Conservation (phyloP, 2,888 invertebrate species). For the Drosophila austrosaltans region DNA sequence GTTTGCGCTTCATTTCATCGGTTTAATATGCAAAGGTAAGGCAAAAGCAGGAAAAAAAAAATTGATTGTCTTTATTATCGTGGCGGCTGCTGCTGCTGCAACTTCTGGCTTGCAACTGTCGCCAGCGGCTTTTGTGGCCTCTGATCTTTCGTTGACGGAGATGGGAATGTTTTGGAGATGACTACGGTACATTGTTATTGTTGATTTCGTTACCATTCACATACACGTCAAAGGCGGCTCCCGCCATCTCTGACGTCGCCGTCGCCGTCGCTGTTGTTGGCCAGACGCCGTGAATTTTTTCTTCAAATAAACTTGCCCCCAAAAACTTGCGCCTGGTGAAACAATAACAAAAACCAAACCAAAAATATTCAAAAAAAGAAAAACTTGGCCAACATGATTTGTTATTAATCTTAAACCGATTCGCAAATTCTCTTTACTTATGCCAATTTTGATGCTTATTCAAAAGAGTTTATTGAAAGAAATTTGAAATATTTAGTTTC, state of each 20-base stretch:
- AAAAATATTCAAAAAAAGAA: not conserved
- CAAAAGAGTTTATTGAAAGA: too few species aligned
- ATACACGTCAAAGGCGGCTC: conserved; percentile 29
- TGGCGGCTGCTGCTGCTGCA: not conserved
- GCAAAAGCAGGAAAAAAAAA: conserved; percentile 33
- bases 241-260: not conserved
- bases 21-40: conserved; percentile 45
- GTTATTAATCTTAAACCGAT: not conserved
- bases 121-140: conserved; percentile 45
- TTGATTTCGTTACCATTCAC: conserved; percentile 2
- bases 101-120: conserved; percentile 41
- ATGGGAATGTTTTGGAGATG: conserved; percentile 25
- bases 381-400: not conserved
- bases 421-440: not conserved
- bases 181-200: conserved; percentile 28
- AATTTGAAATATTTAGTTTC: too few species aligned
- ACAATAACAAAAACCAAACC: conserved; percentile 1
- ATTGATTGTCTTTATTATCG: conserved; percentile 73
- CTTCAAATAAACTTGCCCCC: conserved; percentile 10
- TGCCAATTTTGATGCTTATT: not conserved
- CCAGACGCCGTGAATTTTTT: conserved; percentile 12
- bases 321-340: conserved; percentile 5
- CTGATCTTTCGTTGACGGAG: conserved; percentile 38
- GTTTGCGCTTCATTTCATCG: conserved; percentile 71
- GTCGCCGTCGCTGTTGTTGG: not conserved